Evolutionary conservation across 2,113 vertebrate species (phyloP), one percentile per base, ranked within the genome.

Genomic region (Scomber japonicus): DNA sequence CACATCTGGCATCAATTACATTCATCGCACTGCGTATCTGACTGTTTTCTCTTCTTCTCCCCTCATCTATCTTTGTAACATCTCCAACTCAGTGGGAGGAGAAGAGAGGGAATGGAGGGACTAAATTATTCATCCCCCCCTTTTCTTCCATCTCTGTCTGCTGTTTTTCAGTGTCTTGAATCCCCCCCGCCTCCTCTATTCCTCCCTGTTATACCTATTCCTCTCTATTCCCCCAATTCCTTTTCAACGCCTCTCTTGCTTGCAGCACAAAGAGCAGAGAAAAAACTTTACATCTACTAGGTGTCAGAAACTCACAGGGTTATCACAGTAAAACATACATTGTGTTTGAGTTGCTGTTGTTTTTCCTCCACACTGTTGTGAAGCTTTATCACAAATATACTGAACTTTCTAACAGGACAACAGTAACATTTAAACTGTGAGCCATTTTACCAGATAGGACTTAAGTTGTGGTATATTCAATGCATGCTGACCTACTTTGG

Each of bases 121-220:
- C 67, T 91, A 76, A 91, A 93, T 91, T 85, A 91, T 92, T 93
- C 78, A 93, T 91, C 51, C 19, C 54, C 16, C 67, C 81, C 77
- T 65, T 78, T 81, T 71, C 71, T 71, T 81, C 78, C 48, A 75
- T 60, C 70, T 86, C 80, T 51, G n/a, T 80, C 74, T 84, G 64
- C 75, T 59, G 50, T 74, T 70, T 73, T 74, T 57, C 35, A 3
- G 21, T 11, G 40, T 85, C 64, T 78, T 72, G 9, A 51, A 48
- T 59, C 50, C 54, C 72, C 56, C 61, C 78, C 46, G 75, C 66
- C 46, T 72, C n/a, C 50, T 54, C 16, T 46, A 59, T 64, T 21
- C 49, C 63, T 62, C 55, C 51, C 45, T 17, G 1, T 73, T 45
- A 13, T 62, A 61, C 46, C 59, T 56, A 4, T 30, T 40, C 21